Conservation (phyloP, 2,888 invertebrate genomes). For the Pristionchus arcanus region DNA sequence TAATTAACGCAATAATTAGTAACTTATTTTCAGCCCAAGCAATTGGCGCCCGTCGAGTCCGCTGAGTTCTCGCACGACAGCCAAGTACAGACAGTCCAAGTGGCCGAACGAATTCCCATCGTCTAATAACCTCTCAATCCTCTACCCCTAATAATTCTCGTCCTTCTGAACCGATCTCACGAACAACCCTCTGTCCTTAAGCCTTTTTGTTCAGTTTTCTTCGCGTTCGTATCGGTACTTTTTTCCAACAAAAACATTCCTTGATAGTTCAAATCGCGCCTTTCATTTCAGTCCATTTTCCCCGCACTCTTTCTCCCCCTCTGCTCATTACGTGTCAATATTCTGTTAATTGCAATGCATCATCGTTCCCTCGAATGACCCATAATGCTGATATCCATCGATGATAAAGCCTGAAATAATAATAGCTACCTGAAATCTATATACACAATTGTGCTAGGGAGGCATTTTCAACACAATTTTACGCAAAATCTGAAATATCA, state of each 20-base stretch:
- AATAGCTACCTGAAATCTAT: too few relatives aligned
- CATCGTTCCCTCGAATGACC: constrained; percentile 14
- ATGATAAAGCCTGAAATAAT: constrained; percentile 40
- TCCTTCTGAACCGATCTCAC: constrained; percentile 49
- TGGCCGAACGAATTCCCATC: constrained; percentile 44
- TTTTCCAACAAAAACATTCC: not conserved
- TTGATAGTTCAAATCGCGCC: constrained; percentile 27
- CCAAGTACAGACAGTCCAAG: not conserved
- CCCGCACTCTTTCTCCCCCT: not conserved
- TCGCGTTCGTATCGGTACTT: constrained; percentile 48
- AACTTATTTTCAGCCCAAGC: not conserved
- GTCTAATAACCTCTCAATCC: not conserved
- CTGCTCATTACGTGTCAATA: constrained; percentile 30
- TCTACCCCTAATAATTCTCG: constrained; percentile 11
- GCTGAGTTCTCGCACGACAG: constrained; percentile 49
- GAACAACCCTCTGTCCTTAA: constrained; percentile 36
- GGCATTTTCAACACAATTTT: too few relatives aligned
- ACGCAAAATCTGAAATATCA: constrained; percentile 57
- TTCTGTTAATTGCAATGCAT: constrained; percentile 1
- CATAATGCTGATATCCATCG: not conserved
- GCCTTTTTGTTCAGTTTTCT: not conserved
- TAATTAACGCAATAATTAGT: not conserved
- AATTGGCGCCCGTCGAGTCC: not conserved
- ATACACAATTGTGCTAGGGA: too few relatives aligned
- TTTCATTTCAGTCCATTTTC: not conserved